Base-by-base conservation (phyloP, 2,797 vertebrate species). In the Psittacula echo region DNA sequence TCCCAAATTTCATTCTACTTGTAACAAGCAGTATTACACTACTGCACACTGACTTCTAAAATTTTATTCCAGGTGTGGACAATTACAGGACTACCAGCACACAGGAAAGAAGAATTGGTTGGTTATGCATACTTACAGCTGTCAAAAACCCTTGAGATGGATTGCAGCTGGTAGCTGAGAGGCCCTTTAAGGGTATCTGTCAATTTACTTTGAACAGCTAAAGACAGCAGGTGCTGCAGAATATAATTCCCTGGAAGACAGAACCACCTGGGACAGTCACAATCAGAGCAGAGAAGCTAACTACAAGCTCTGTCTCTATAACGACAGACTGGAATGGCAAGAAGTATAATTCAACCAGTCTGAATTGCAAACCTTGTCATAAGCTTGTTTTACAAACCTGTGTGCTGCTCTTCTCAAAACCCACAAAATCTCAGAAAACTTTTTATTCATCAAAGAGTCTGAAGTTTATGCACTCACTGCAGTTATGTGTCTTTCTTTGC, bases 171-270 rank as follows among this genome's bases (percentile, higher is more conserved):
- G 67, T 68, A 44, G 48, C 26, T 71, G 41, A 90, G 64, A 90
- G 80, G 72, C 48, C 53, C 30, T 39, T 83, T 80, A 90, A 37
- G 22, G 39, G 41, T 72, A 93, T 73, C 71, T 29, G 2, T 87
- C 93, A 82, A 87, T 95, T 94, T 76, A 65, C 56, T 74, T 81
- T 42, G 64, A 79, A 80, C 51, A n/a, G n/a, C n/a, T n/a, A n/a
- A 47, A 94, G 67, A 60, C 29, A 91, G 83, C 83, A 90, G 53
- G 15, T 90, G 85, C 32, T 82, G 85, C 54, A 94, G 48, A 94
- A 74, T 72, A 34, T 23, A 70, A 45, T 77, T 95, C 71, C 61
- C 50, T 87, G 67, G 74, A 96, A 90, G 37, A 51, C 17, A 11
- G 7, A 37, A 82, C 51, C 51, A 87, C 80, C 64, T 76, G 68